Evolutionary conservation across 1,140 invertebrate species (phyloP).

Genomic region (Bombus difficillimus): DNA sequence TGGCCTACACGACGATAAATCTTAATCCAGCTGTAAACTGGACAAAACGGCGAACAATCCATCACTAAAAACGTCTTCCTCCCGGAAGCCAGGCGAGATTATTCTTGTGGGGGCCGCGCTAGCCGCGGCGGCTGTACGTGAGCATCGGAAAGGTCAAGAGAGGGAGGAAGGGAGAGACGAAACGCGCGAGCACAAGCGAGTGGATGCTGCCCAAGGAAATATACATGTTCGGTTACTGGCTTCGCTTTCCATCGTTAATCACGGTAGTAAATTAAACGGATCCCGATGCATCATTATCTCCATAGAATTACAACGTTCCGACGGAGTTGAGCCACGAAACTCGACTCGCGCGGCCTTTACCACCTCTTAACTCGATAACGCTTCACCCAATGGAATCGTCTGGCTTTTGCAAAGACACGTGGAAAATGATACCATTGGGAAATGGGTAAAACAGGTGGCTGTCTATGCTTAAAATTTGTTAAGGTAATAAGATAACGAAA

Average conservation of each 20-base stretch:
- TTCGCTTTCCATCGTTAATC: constrained; percentile 68
- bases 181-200: constrained; percentile 15
- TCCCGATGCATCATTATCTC: constrained; percentile 59
- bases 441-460: too few species aligned
- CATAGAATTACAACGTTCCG: constrained; percentile 53
- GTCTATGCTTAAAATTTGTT: too few species aligned
- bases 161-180: constrained; percentile 1
- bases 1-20: constrained; percentile 23
- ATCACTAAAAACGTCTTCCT: constrained; percentile 64
- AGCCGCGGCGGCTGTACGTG: constrained; percentile 31
- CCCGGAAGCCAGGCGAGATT: constrained; percentile 52
- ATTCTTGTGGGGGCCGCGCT: constrained; percentile 37
- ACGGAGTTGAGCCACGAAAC: constrained; percentile 33
- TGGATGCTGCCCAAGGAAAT: constrained; percentile 52
- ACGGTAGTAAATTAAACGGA: constrained; percentile 66
- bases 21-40: constrained; percentile 32
- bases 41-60: constrained; percentile 53
- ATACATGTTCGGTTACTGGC: constrained; percentile 64
- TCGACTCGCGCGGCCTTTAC: constrained; percentile 5
- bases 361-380: not conserved
- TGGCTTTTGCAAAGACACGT: not conserved
- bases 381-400: not conserved
- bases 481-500: not conserved
- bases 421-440: not conserved
- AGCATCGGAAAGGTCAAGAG: constrained; percentile 59